These are phyloP conservation scores for Sinocyclocheilus maitianheensis DNA, from an alignment of 2,113 vertebrate species.

Conservation along the genomic window DNA sequence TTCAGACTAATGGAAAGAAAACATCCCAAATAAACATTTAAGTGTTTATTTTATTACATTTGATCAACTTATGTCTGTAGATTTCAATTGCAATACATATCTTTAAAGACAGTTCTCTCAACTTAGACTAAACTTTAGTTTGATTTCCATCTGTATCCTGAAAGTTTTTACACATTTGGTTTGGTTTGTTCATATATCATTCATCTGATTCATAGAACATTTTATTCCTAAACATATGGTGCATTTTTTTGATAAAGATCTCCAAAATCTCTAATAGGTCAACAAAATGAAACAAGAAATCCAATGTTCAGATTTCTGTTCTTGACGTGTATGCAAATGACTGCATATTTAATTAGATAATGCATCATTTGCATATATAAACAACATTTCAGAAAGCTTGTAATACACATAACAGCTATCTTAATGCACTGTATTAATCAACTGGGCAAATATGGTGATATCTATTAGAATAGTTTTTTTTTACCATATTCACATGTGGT, in stretches of 20 bases:
- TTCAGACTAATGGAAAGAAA: background rate
- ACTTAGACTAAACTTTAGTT: background rate
- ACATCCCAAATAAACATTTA: background rate
- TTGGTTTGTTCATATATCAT: background rate
- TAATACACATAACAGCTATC: no score
- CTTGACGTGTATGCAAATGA: background rate
- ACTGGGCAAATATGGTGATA: no score
- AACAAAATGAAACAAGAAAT: no score
- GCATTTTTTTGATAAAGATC: background rate
- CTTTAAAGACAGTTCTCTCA: background rate
- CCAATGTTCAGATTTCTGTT: no score
- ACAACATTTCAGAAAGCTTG: no score
- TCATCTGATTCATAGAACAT: background rate
- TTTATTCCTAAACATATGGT: background rate
- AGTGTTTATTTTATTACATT: background rate
- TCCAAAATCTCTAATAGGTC: no score
- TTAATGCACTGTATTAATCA: no score
- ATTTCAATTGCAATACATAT: no score
- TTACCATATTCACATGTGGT: background rate
- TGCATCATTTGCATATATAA: no score
- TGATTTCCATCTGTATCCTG: background rate
- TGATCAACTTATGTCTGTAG: background rate
- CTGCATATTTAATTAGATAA: background rate
- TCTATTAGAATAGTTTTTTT: background rate
- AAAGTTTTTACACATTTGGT: background rate